Evolutionary conservation across 2,797 vertebrate genomes (phyloP), one percentile per base, ranked within the genome.

Genomic region (Lophotriccus pileatus): DNA sequence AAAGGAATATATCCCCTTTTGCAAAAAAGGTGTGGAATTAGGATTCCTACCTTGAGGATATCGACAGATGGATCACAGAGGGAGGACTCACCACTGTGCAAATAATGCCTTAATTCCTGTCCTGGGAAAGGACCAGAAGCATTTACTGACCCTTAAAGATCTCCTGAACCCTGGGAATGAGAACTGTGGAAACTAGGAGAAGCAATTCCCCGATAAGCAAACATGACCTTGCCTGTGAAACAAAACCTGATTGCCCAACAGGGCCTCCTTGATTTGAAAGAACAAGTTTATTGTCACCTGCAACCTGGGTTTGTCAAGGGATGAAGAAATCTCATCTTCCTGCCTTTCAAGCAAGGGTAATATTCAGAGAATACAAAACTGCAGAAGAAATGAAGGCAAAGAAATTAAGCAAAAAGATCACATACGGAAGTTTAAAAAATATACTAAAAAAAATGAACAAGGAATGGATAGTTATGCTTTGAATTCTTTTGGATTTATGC

Each of bases 281-380:
- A 85, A 53, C 44, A 85, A 76, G 92, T 80, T 94, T 74, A 88
- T 50, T 90, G 76, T 84, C 90, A 95, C 75, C 84, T 91, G 62
- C 81, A 89, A 94, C 74, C 79, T 46, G 39, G 27, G 14, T 76
- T 60, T 79, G 64, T 55, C 3, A 75, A 73, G 56, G 75, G 69
- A 52, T 53, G 85, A 74, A 52, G 68, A 73, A 84, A 91, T 44
- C 80, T 84, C 47, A 41, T 43, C 59, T 94, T 79, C 52, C 62
- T 72, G 52, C 52, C 50, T 85, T 89, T 88, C 62, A 76, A 82
- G 68, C 56, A 86, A 49, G 12, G 77, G 74, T 16, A 84, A 32
- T 22, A 73, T 70, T 84, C 69, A 73, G 83, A 59, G 90, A 88
- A 83, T 68, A 75, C 8, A 69, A 84, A 95, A 58, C n/a, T 58